Evolutionary conservation across 2,113 vertebrate genomes (phyloP).

Genomic region (Oryzias melastigma): DNA sequence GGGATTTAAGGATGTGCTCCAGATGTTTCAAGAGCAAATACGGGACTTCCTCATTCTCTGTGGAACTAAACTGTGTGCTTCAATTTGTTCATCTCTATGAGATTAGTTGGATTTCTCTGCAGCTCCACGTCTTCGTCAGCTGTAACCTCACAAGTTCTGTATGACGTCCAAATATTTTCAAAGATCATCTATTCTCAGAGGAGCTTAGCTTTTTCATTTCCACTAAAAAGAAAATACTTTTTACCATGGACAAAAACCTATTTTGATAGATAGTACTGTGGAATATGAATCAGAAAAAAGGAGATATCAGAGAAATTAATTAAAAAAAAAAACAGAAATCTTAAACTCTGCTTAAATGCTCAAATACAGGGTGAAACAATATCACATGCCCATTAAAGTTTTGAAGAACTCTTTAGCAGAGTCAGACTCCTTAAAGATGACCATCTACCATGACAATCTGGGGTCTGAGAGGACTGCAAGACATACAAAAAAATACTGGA

Average conservation of each 20-base stretch:
- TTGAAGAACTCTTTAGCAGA: too few species aligned
- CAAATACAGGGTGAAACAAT: too few species aligned
- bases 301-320: too few species aligned
- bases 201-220: constrained; percentile 32
- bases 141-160: constrained; percentile 20
- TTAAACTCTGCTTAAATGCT: too few species aligned
- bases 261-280: too few species aligned
- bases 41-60: constrained; percentile 66
- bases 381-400: too few species aligned
- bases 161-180: constrained; percentile 47
- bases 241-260: too few species aligned
- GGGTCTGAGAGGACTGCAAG: too few species aligned
- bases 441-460: too few species aligned
- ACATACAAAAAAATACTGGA: too few species aligned
- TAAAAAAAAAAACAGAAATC: neutral
- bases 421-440: too few species aligned
- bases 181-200: constrained; percentile 28
- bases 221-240: neutral
- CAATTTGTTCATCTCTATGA: constrained; percentile 7
- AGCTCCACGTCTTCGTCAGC: constrained; percentile 32
- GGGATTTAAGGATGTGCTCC: constrained; percentile 61
- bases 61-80: constrained; percentile 33
- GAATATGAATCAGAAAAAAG: too few species aligned
- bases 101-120: constrained; percentile 20
- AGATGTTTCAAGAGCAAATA: constrained; percentile 67